A percentile compares a stretch with the other conserved stretches of the same genome.
Evolutionary conservation across 1,140 invertebrate species (phyloP).

Genomic region (Drosophila burlai): DNA sequence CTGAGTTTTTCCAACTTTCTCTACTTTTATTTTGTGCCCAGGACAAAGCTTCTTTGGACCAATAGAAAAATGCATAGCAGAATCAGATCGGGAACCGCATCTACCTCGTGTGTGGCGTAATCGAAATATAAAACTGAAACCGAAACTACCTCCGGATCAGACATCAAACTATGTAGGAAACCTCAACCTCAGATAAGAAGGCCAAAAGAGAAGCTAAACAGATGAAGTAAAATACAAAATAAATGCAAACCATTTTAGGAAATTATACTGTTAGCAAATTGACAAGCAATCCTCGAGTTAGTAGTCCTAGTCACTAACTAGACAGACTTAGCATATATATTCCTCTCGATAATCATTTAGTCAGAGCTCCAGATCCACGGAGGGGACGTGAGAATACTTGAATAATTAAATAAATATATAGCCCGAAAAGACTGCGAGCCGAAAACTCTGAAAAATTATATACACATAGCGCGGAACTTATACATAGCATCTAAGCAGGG

Average conservation of each 20-base stretch:
- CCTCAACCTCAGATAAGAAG: constrained; percentile 40
- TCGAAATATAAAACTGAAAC: constrained; percentile 50
- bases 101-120: constrained; percentile 61
- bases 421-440: constrained; percentile 83
- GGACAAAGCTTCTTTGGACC: constrained; percentile 18
- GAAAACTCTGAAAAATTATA: constrained; percentile 82
- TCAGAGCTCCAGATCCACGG: constrained; percentile 47
- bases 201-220: constrained; percentile 8
- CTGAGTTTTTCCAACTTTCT: background rate
- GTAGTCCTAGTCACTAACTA: constrained; percentile 63
- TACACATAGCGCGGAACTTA: constrained; percentile 60
- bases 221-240: background rate
- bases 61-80: constrained; percentile 46
- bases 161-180: constrained; percentile 24
- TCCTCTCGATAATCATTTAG: constrained; percentile 73
- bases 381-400: constrained; percentile 57
- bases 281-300: constrained; percentile 74
- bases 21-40: constrained; percentile 15
- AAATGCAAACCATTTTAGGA: constrained; percentile 35
- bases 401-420: constrained; percentile 65
- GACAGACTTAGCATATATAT: constrained; percentile 59
- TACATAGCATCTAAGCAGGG: constrained; percentile 39
- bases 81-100: constrained; percentile 56
- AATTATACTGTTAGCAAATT: constrained; percentile 58
- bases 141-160: constrained; percentile 67